phyloP scores from a whole-genome alignment of 2,113 vertebrate genomes.

The Rattus rattus region DNA sequence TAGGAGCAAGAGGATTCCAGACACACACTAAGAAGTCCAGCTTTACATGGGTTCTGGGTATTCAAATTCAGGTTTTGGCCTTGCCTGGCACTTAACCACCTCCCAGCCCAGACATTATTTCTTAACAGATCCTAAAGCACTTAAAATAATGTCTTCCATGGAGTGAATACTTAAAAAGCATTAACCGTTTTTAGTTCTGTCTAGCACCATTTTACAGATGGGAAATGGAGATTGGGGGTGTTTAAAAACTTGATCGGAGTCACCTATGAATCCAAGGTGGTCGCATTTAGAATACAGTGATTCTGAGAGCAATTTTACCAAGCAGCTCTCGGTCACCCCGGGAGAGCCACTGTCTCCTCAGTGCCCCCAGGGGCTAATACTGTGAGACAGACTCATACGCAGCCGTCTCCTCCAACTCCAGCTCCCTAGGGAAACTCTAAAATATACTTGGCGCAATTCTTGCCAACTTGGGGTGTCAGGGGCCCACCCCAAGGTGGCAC shows the following conservation, averaged over 20 bases:
- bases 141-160: not conserved
- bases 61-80: not conserved
- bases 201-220: not conserved
- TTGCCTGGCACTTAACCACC: not conserved
- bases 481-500: not conserved
- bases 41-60: not conserved
- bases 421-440: not conserved
- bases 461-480: not conserved
- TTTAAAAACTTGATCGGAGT: not conserved
- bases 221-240: not conserved
- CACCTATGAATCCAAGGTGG: not conserved
- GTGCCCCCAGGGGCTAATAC: not conserved
- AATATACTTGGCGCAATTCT: not conserved
- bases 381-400: rapidly evolving
- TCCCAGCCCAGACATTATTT: not conserved
- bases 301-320: not conserved
- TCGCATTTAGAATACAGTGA: not conserved
- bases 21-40: not conserved
- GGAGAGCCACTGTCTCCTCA: not conserved
- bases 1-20: not conserved
- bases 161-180: not conserved
- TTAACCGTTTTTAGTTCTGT: not conserved
- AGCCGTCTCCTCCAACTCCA: not conserved
- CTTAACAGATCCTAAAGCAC: not conserved
- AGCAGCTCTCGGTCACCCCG: too few species aligned